Evolutionary conservation across 2,888 invertebrate species (phyloP), one percentile per base, ranked within the genome.

Genomic region (Toxonevra muliebris): DNA sequence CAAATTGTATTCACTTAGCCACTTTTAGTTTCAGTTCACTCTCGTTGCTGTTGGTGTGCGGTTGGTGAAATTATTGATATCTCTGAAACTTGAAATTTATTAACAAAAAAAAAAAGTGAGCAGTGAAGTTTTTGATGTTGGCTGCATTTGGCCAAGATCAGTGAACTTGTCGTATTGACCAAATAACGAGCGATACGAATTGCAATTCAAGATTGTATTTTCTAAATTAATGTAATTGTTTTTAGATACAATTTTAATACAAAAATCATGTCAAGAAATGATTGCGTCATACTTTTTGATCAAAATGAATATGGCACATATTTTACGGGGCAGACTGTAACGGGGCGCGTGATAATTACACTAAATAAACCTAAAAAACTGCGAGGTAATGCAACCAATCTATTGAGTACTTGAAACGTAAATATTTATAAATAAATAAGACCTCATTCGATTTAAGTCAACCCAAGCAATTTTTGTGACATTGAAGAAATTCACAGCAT

Each of bases 271-370:
- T 30, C 82, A 81, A 75, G 80, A 3, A 79, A 76, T n/a, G 76
- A 79, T 69, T 84, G 84, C 70, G 73, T 76, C 62, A 82, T 84
- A 65, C 71, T 76, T 4, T 83, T 83, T 68, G 91, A 91, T 89
- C 69, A 87, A 85, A 82, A 90, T 90, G 83, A 89, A 88, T 76
- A 91, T 88, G 85, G 87, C 90, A 75, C 89, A 88, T 85, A 82
- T 72, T 84, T 83, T 70, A 80, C 82, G 12, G 85, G 85, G 15
- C 83, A 85, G 74, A 74, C 76, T 43, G 73, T 85, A 10, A 77
- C 77, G 43, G 85, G 85, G 20, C 80, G 77, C 73, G 83, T 84
- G 42, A 75, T 79, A 52, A 74, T 85, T 54, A 78, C 75, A 62
- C 73, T 84, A 15, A 81, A 79, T 67, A 82, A 82, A 68, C 65